These are phyloP conservation scores for Drosophila orosa DNA, from an alignment of 1,140 invertebrate genomes.

Conservation along the genomic window DNA sequence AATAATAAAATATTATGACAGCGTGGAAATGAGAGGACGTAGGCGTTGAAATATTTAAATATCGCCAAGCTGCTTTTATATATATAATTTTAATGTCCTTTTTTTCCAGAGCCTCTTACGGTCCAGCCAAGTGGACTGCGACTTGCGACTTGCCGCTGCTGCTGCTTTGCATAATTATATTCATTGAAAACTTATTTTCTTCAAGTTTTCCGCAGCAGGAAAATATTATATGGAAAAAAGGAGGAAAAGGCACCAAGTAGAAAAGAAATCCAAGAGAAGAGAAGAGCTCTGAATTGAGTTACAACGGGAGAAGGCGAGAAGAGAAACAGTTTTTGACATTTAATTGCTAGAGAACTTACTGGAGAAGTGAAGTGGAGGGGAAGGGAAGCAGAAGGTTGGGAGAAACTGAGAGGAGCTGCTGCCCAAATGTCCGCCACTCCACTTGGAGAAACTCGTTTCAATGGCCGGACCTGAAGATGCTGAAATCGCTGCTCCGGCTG, in stretches of 20 bases:
- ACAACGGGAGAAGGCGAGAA: constrained; percentile 53
- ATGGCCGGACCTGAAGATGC: constrained; percentile 64
- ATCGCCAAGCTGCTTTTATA: constrained; percentile 74
- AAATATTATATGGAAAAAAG: constrained; percentile 62
- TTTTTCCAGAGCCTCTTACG: constrained; percentile 54
- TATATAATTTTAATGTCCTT: constrained; percentile 67
- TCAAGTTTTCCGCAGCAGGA: constrained; percentile 67
- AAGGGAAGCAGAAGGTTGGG: neutral
- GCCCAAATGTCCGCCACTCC: constrained; percentile 59
- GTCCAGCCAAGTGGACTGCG: constrained; percentile 54
- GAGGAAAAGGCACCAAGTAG: constrained; percentile 6
- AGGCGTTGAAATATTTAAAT: constrained; percentile 72
- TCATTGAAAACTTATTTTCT: constrained; percentile 81
- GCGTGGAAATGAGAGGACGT: constrained; percentile 10
- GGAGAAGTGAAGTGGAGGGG: neutral
- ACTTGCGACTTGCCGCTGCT: constrained; percentile 43
- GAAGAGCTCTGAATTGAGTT: constrained; percentile 63
- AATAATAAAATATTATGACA: constrained; percentile 83
- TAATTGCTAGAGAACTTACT: constrained; percentile 66
- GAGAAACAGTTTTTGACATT: constrained; percentile 65
- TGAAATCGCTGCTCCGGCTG: constrained; percentile 34
- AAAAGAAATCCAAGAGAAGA: constrained; percentile 38
- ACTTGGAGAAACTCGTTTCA: constrained; percentile 68
- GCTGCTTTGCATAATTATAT: constrained; percentile 83
- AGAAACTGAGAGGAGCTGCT: constrained; percentile 22